A percentile compares a stretch with the other conserved stretches of the same genome.
phyloP scores from a whole-genome alignment of 2,888 invertebrate species.

The Epiperipatus broadwayi region DNA sequence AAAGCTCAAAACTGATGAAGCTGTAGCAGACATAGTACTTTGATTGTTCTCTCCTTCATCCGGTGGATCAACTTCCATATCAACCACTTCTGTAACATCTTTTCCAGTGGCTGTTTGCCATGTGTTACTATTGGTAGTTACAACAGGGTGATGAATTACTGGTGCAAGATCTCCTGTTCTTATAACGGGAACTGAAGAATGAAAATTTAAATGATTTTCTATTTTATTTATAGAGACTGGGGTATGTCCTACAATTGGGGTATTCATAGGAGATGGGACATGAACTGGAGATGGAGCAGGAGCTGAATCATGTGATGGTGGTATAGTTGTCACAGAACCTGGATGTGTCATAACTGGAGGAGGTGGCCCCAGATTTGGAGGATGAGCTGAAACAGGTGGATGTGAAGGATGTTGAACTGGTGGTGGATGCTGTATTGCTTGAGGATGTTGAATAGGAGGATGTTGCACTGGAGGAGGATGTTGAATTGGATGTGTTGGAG shows the following conservation, averaged over 20 bases:
- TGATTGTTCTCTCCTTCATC: conserved; percentile 62
- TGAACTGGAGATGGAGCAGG: conserved; percentile 16
- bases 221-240: conserved; percentile 13
- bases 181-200: not conserved
- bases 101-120: conserved; percentile 1
- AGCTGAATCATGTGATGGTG: conserved; percentile 15
- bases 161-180: not conserved
- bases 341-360: conserved; percentile 14
- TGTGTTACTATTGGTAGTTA: conserved; percentile 13
- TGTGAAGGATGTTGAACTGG: no score
- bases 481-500: conserved; percentile 10
- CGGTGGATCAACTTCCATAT: conserved; percentile 59
- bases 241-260: conserved; percentile 1
- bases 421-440: no score
- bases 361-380: no score
- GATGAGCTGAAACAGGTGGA: no score
- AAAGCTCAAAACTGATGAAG: no score
- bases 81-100: conserved; percentile 35
- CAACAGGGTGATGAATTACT: not conserved
- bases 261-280: conserved; percentile 15
- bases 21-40: conserved; percentile 48
- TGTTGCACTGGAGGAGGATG: conserved; percentile 14
- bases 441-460: conserved; percentile 1
- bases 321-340: conserved; percentile 8
- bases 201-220: conserved; percentile 14